phyloP scores from a whole-genome alignment of 1,140 invertebrate genomes.

The Ceratina australensis region DNA sequence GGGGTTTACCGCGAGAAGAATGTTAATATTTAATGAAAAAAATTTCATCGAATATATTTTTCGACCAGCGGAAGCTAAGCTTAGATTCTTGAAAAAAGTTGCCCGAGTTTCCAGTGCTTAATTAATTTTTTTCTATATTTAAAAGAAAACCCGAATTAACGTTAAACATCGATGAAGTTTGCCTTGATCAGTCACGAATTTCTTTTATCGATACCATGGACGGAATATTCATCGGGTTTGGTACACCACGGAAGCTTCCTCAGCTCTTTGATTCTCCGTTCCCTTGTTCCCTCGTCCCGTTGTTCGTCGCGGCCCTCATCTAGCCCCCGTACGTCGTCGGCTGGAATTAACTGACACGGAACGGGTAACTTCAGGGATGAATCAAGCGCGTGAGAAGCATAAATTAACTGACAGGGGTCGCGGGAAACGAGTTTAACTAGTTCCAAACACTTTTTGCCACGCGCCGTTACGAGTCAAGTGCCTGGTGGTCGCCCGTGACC shows the following conservation, averaged over 20 bases:
- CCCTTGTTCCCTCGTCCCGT: neutral
- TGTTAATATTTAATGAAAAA: conserved; percentile 67
- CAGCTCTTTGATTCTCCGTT: conserved; percentile 10
- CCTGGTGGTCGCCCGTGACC: neutral
- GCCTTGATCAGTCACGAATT: conserved; percentile 48
- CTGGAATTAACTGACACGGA: conserved; percentile 60
- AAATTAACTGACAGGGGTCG: conserved; percentile 56
- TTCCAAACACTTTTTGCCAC: conserved; percentile 59
- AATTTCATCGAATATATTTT: conserved; percentile 13
- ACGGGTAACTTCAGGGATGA: conserved; percentile 62
- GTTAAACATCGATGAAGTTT: conserved; percentile 9
- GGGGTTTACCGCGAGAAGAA: conserved; percentile 69
- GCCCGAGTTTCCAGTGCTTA: no score
- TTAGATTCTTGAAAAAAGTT: no score
- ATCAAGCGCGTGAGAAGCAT: conserved; percentile 63
- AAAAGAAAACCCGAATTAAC: no score
- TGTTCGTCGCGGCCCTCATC: conserved; percentile 10
- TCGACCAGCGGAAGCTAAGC: neutral
- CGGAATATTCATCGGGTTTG: conserved; percentile 44
- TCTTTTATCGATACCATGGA: conserved; percentile 49
- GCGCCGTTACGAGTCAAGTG: conserved; percentile 37
- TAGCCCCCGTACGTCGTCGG: conserved; percentile 39
- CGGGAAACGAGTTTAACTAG: conserved; percentile 59
- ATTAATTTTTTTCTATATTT: no score
- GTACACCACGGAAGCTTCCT: conserved; percentile 1